A percentile compares a stretch with the other conserved stretches of the same genome.
Evolutionary conservation across 2,113 vertebrate genomes (phyloP).

Genomic region (Sceloporus tristichus): DNA sequence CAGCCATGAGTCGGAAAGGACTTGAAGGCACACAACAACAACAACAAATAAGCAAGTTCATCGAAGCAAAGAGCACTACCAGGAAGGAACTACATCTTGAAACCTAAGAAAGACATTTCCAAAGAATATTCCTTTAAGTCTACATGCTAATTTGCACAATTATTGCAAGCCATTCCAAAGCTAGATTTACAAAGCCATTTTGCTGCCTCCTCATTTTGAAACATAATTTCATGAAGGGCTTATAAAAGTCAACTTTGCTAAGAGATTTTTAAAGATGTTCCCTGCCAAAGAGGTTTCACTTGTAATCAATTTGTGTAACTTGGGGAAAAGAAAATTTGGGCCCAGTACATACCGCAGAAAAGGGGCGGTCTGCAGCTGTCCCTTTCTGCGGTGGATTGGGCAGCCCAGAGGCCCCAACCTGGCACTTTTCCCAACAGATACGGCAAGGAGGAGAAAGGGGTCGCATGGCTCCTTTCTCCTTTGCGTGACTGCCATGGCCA

Average conservation of each 20-base stretch:
- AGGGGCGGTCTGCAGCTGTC: too few species aligned
- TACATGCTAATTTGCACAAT: not conserved
- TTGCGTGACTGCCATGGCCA: too few species aligned
- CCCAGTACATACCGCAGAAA: too few species aligned
- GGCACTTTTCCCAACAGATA: too few species aligned
- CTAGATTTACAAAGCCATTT: not conserved
- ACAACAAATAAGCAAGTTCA: not conserved
- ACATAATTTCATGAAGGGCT: not conserved
- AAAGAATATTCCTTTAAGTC: not conserved
- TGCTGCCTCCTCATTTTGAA: not conserved
- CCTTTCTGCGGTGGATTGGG: too few species aligned
- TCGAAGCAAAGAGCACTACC: not conserved
- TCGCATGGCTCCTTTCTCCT: too few species aligned
- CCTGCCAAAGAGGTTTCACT: not conserved
- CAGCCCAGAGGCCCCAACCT: too few species aligned
- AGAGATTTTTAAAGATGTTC: not conserved
- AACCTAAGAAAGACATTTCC: not conserved
- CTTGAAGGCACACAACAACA: too few species aligned
- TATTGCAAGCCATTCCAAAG: not conserved
- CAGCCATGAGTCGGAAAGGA: too few species aligned
- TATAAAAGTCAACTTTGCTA: not conserved
- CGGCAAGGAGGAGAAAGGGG: too few species aligned
- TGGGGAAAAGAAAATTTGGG: not conserved
- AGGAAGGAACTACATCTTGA: not conserved
- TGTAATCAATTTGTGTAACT: conserved; percentile 19